Base-by-base conservation (phyloP, 2,888 invertebrate species). In the Meiosimyza decipiens region DNA sequence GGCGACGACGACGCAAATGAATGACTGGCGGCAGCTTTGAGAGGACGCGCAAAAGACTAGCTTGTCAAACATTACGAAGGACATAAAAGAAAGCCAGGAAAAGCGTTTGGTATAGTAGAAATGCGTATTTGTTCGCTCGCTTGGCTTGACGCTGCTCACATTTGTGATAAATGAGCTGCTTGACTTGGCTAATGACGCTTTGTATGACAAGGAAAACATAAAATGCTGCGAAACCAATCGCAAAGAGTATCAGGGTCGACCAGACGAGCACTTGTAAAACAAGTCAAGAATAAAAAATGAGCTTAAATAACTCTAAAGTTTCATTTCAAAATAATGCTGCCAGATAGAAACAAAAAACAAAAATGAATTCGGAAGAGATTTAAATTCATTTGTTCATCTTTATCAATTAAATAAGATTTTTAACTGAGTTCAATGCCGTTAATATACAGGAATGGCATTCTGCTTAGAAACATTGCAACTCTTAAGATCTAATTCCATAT, bases 121-220 rank as follows among this genome's bases (percentile, higher is more conserved):
- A 15, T 33, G 67, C 49, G 28, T n/a, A 33, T 51, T 28, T 60
- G n/a, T 50, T n/a, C 47, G 59, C 13, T 28, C 9, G 40, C 40
- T 40, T 40, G 7, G 9, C 9, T 3, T 28, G 28, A 4, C 28
- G 28, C 28, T 28, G 28, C 28, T 6, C 40, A 11, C 47, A 51
- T 52, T 22, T 65, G 51, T 73, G 65, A 73, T 69, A 69, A 73
- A 73, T 73, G 69, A 73, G 69, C 69, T 73, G 69, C 65, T 69
- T 69, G 51, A 64, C 69, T 69, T 73, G 69, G 64, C 73, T 73
- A 73, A 73, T 73, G 69, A 65, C 69, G 62, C 52, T 66, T 49
- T 60, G 67, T 54, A 47, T 63, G 70, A 70, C 70, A 62, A 54
- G 70, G 47, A 54, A 70, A 70, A 70, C 63, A 54, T 70, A 63